These are phyloP conservation scores for Caenorhabditis parvicauda DNA, from an alignment of 2,888 invertebrate species.

Conservation along the genomic window DNA sequence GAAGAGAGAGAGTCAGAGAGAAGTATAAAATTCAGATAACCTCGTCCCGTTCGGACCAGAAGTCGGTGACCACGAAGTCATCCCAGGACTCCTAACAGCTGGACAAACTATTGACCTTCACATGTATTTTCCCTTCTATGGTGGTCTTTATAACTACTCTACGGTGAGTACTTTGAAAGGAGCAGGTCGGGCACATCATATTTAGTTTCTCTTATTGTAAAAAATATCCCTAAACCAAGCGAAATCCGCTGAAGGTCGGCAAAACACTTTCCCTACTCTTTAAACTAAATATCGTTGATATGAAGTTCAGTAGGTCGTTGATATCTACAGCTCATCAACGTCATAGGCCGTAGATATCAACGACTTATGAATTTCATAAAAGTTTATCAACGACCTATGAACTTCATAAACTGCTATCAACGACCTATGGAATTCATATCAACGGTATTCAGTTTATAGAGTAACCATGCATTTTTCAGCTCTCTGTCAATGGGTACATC, in stretches of 20 bases:
- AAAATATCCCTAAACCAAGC: too few species aligned
- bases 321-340: not conserved
- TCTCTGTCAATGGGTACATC: conserved; percentile 61
- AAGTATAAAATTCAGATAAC: conserved; percentile 30
- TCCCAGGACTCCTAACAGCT: conserved; percentile 55
- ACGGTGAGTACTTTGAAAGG: conserved; percentile 47
- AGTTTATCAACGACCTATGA: too few species aligned
- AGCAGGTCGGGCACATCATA: too few species aligned
- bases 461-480: conserved; percentile 28
- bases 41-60: conserved; percentile 59
- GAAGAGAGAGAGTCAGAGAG: not conserved
- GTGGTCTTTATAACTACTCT: conserved; percentile 60
- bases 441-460: too few species aligned
- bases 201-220: too few species aligned
- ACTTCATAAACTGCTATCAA: too few species aligned
- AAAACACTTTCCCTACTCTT: too few species aligned
- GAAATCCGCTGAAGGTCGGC: too few species aligned
- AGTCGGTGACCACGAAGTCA: conserved; percentile 57
- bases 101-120: conserved; percentile 61
- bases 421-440: too few species aligned
- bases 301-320: not conserved
- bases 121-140: conserved; percentile 60
- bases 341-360: not conserved
- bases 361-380: too few species aligned
- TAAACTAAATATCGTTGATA: not conserved